Conservation (phyloP, 2,797 vertebrate species). For the Macropodus opercularis region DNA sequence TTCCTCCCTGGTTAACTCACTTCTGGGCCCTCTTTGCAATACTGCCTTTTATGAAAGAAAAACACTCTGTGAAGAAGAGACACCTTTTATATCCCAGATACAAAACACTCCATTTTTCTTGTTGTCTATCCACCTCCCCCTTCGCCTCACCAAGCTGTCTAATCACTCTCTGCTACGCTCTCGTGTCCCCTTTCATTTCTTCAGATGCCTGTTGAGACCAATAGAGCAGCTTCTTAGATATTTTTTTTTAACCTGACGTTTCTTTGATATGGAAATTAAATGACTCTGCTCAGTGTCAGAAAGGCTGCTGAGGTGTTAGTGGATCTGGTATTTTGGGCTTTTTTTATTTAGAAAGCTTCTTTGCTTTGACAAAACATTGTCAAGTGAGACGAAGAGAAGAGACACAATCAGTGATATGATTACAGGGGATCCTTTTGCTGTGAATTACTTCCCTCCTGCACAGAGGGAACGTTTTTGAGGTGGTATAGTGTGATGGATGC, state of each 20-base stretch:
- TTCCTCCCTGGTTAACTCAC: conserved; percentile 38
- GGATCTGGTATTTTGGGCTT: conserved; percentile 7
- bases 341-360: conserved; percentile 11
- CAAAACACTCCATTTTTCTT: conserved; percentile 41
- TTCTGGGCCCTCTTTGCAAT: conserved; percentile 17
- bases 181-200: not conserved
- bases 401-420: conserved; percentile 39
- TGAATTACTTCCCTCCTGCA: conserved; percentile 51
- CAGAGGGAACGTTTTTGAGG: conserved; percentile 26
- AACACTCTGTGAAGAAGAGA: conserved; percentile 38
- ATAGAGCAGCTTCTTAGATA: conserved; percentile 39
- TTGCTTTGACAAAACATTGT: conserved; percentile 43
- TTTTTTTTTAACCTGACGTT: conserved; percentile 49
- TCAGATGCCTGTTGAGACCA: conserved; percentile 23
- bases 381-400: conserved; percentile 11
- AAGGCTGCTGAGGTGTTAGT: conserved; percentile 42
- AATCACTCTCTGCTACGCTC: conserved; percentile 47
- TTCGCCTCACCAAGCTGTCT: conserved; percentile 29
- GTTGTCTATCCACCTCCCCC: conserved; percentile 10
- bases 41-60: conserved; percentile 36
- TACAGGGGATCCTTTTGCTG: conserved; percentile 38
- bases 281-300: conserved; percentile 62
- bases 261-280: conserved; percentile 76
- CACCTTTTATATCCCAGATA: conserved; percentile 38
- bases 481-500: conserved; percentile 27